phyloP scores from a whole-genome alignment of 2,888 invertebrate species.

The Pediacus dermestoides region DNA sequence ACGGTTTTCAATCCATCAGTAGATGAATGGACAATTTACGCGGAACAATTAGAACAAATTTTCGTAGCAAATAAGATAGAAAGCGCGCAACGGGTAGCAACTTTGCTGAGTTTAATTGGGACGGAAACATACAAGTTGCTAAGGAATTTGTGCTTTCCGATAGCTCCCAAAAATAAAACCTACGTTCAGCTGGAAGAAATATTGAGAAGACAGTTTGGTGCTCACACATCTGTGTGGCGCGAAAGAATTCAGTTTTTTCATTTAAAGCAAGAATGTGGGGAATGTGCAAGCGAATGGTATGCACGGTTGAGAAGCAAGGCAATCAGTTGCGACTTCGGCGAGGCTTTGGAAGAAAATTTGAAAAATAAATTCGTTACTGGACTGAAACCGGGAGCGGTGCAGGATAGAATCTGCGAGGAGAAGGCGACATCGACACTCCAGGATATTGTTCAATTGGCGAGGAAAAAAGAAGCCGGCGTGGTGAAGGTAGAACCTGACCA shows the following conservation, averaged over 20 bases:
- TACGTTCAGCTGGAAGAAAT: constrained; percentile 18
- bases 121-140: constrained; percentile 2
- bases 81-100: neutral
- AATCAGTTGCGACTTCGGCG: constrained; percentile 17
- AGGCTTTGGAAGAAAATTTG: constrained; percentile 13
- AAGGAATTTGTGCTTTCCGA: neutral
- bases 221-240: constrained; percentile 15
- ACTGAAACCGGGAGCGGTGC: constrained; percentile 9
- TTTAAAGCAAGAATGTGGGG: constrained; percentile 12
- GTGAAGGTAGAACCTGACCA: too few species aligned
- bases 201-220: constrained; percentile 15
- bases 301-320: constrained; percentile 16
- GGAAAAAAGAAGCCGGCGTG: constrained; percentile 5
- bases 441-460: constrained; percentile 7
- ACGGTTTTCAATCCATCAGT: neutral
- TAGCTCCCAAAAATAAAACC: constrained; percentile 11
- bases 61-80: neutral
- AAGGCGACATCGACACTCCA: constrained; percentile 9
- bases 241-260: constrained; percentile 19
- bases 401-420: constrained; percentile 21
- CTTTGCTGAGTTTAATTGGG: neutral
- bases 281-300: constrained; percentile 15
- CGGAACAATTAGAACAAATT: neutral
- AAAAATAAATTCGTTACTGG: constrained; percentile 18
- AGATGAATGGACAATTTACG: constrained; percentile 1